Percentiles rank a stretch among this genome's conserved stretches.
Evolutionary conservation across 2,113 vertebrate genomes (phyloP).

Genomic region (Engraulis encrasicolus): DNA sequence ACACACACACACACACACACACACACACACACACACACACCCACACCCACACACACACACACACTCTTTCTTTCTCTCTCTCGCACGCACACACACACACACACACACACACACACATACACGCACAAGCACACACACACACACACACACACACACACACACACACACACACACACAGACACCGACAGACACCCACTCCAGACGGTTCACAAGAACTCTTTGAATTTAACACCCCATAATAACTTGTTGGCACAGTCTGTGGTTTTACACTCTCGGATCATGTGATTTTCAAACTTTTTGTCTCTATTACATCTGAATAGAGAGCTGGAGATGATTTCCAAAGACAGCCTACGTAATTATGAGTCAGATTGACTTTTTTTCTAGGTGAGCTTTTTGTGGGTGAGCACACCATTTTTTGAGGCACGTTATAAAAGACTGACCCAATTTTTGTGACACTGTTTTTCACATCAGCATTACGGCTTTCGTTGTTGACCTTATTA

Average conservation of each 20-base stretch:
- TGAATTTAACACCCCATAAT: conserved; percentile 28
- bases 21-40: conserved; percentile 4
- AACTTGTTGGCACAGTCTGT: conserved; percentile 22
- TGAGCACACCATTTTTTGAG: background rate
- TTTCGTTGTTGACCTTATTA: background rate
- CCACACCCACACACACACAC: background rate
- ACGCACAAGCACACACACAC: background rate
- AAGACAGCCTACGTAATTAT: background rate
- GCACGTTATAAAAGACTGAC: background rate
- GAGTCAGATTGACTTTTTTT: background rate
- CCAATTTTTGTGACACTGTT: background rate
- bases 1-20: background rate
- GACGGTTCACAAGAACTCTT: conserved; percentile 44
- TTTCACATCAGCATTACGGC: background rate
- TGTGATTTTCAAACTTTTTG: background rate
- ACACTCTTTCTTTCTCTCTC: no score
- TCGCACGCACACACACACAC: no score
- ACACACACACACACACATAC: background rate
- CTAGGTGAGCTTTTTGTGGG: background rate
- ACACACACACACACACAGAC: background rate
- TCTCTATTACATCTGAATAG: background rate
- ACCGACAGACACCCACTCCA: no score
- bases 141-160: background rate
- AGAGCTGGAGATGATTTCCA: background rate
- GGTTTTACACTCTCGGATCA: conserved; percentile 6